phyloP scores from a whole-genome alignment of 2,113 vertebrate species.

The Pituophis catenifer region DNA sequence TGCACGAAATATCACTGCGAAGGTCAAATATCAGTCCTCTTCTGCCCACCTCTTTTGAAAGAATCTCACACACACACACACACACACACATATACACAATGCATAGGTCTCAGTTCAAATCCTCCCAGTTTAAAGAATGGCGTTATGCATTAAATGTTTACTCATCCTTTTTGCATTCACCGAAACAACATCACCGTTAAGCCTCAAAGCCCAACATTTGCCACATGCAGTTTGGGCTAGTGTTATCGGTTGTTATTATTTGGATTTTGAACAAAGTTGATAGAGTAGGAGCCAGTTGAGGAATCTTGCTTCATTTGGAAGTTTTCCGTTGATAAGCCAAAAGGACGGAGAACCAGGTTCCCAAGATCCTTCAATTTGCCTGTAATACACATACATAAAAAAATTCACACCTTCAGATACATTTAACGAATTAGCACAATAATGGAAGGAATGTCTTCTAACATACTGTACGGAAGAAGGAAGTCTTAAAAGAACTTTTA shows the following conservation, averaged over 20 bases:
- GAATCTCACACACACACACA: slow-evolving; percentile 9
- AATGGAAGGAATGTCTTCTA: background rate
- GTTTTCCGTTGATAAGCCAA: slow-evolving; percentile 94
- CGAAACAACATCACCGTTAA: slow-evolving; percentile 37
- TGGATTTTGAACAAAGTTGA: slow-evolving; percentile 93
- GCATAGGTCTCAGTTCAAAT: slow-evolving; percentile 27
- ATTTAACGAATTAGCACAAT: background rate
- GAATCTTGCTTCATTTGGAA: slow-evolving; percentile 94
- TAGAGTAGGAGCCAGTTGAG: slow-evolving; percentile 87
- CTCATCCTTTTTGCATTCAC: slow-evolving; percentile 44
- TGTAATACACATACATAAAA: slow-evolving; percentile 59
- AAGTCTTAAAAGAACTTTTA: background rate
- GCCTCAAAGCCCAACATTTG: slow-evolving; percentile 45
- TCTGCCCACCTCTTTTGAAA: slow-evolving; percentile 40
- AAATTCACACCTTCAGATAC: slow-evolving; percentile 8
- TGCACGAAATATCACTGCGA: slow-evolving; percentile 43
- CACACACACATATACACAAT: slow-evolving; percentile 27
- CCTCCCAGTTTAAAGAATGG: slow-evolving; percentile 42
- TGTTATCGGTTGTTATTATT: slow-evolving; percentile 83
- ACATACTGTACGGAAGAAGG: background rate
- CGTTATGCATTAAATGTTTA: slow-evolving; percentile 41
- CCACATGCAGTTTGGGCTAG: slow-evolving; percentile 23
- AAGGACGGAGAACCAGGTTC: slow-evolving; percentile 91
- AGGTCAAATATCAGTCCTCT: slow-evolving; percentile 49
- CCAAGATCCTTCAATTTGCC: slow-evolving; percentile 96